These are phyloP conservation scores for Heterochromis multidens DNA, from an alignment of 2,113 vertebrate genomes.

Conservation along the genomic window DNA sequence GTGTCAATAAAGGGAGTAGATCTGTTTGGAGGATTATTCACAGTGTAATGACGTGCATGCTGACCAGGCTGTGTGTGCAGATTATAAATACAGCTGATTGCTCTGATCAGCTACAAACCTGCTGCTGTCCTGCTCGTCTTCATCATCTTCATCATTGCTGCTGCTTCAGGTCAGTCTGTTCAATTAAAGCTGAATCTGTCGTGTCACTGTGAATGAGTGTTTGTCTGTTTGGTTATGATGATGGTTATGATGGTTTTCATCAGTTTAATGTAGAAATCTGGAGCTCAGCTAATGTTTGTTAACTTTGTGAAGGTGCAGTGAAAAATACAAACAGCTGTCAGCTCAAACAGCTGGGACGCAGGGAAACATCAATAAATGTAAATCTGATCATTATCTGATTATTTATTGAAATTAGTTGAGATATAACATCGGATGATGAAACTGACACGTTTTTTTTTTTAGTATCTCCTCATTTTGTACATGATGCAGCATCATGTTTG, in stretches of 20 bases:
- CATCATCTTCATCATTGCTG: not conserved
- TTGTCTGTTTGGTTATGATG: not conserved
- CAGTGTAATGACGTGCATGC: constrained; percentile 30
- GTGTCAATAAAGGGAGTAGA: too few species aligned
- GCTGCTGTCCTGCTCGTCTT: not conserved
- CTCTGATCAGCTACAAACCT: not conserved
- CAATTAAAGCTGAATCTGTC: not conserved
- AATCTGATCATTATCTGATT: not conserved
- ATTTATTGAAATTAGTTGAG: not conserved
- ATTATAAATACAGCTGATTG: constrained; percentile 19
- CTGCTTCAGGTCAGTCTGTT: constrained; percentile 13
- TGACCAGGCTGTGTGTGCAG: constrained; percentile 27
- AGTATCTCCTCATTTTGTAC: not conserved
- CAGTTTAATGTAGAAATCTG: not conserved
- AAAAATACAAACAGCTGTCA: not conserved
- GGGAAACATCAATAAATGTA: not conserved
- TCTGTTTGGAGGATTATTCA: not conserved
- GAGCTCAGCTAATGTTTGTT: not conserved
- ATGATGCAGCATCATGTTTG: not conserved
- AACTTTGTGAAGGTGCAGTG: not conserved
- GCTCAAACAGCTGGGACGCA: not conserved
- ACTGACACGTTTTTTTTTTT: not conserved
- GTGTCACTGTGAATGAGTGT: not conserved
- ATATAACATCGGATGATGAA: not conserved
- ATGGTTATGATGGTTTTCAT: not conserved